Evolutionary conservation across 1,140 invertebrate genomes (phyloP), one percentile per base, ranked within the genome.

Genomic region (Atta texana): DNA sequence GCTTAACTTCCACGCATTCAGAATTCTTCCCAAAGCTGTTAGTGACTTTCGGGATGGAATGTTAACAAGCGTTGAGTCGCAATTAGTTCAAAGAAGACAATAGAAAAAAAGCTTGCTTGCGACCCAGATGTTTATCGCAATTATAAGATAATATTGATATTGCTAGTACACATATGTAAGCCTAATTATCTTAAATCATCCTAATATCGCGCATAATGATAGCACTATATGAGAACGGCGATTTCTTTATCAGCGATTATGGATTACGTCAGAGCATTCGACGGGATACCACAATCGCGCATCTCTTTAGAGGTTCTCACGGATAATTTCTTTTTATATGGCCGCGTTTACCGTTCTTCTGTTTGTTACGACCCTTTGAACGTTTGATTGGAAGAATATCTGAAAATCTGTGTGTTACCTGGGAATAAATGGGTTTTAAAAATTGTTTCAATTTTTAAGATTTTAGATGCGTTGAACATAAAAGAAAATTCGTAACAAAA

Each of bases 341-440:
- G 53, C 53, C 39, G 39, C 44, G n/a, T 84, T 84, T 84, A 84
- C 80, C 80, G 80, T 84, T 84, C 69, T 57, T 74, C 80, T n/a
- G 80, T 84, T 84, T 63, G 80, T 84, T 84, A 84, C 80, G 80
- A 84, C 44, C 57, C 69, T 84, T 84, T 84, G 57, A 80, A 34
- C 77, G n/a, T 80, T 80, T 84, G 55, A 84, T 75, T 74, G 57
- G 24, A 51, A n/a, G n/a, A 82, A 34, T 61, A 63, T 84, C 80
- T 75, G 24, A 53, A 74, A 51, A 24, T 71, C 64, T 44, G 49
- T 12, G 31, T 49, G 24, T 24, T 44, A 31, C 24, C n/a, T 49
- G 18, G 21, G 71, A 75, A 74, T 84, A 84, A 84, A 74, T 55
- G 55, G 55, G n/a, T 74, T 49, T 71, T 10, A 61, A 63, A 61